These are phyloP conservation scores for Liparis tanakae DNA, from an alignment of 2,797 vertebrate genomes.

Conservation along the genomic window DNA sequence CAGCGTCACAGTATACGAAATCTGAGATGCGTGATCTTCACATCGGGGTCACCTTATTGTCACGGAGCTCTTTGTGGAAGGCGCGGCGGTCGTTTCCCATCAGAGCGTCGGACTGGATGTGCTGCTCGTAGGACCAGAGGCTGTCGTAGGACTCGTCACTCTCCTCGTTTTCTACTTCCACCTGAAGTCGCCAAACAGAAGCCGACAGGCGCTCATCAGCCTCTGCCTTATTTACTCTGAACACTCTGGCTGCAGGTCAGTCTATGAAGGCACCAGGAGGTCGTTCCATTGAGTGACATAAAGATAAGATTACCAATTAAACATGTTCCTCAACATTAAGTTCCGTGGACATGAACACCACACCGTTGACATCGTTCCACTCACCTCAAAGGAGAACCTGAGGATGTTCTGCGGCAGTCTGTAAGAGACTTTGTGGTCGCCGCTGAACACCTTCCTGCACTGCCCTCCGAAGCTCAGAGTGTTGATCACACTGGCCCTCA, in stretches of 20 bases:
- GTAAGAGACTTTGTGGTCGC: conserved; percentile 82
- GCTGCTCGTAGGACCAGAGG: conserved; percentile 89
- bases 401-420: conserved; percentile 90
- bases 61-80: conserved; percentile 72
- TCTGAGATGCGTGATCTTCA: neutral
- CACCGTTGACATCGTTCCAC: neutral
- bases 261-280: neutral
- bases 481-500: conserved; percentile 88
- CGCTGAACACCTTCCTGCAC: conserved; percentile 91
- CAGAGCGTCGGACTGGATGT: conserved; percentile 60
- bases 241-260: neutral
- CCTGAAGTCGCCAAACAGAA: conserved; percentile 74
- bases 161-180: conserved; percentile 89
- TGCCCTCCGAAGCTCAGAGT: conserved; percentile 92
- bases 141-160: conserved; percentile 92
- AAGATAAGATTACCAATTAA: neutral
- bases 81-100: conserved; percentile 46
- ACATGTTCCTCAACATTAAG: neutral
- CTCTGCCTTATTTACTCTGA: neutral
- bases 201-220: neutral
- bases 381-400: conserved; percentile 92
- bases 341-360: neutral
- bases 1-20: neutral
- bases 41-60: conserved; percentile 77
- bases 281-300: neutral